Evolutionary conservation across 2,888 invertebrate species (phyloP), one percentile per base, ranked within the genome.

Genomic region (Pollenia labialis): DNA sequence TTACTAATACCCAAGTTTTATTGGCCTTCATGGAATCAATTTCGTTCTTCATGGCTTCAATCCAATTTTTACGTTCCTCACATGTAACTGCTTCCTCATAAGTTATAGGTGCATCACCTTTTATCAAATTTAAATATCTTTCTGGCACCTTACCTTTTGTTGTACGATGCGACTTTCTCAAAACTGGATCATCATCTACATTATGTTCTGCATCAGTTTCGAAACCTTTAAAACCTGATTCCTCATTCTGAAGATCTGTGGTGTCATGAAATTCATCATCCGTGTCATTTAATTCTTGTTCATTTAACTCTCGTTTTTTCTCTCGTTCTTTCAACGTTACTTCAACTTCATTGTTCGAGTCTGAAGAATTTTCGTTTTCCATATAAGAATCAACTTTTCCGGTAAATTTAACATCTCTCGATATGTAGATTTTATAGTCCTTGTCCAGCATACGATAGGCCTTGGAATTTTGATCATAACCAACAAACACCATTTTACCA

Each of bases 61-160:
- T n/a, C n/a, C n/a, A n/a, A n/a, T n/a, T n/a, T n/a, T n/a, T n/a
- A n/a, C n/a, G n/a, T n/a, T n/a, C n/a, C n/a, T n/a, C n/a, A n/a
- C n/a, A n/a, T n/a, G n/a, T n/a, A n/a, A n/a, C n/a, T n/a, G n/a
- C n/a, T n/a, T 58, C 58, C 18, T 58, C 77, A 46, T 69, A 79
- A 3, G 56, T 68, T 50, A n/a, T 42, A 11, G 50, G 58, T 4
- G 40, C 16, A 16, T 77, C 16, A 18, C n/a, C n/a, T 44, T n/a
- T 54, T 12, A 56, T 16, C 14, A 8, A 11, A 68, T 58, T 79
- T 44, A 79, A 50, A 69, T 23, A 79, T 1, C 79, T 11, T 69
- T 58, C 11, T 60, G 60, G 79, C 11, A 60, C 10, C 4, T 79
- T 79, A 0, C 79, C 69, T n/a, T 69, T 79, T 8, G 79, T 79